phyloP scores from a whole-genome alignment of 1,140 invertebrate genomes.

The Kradibia gibbosae region DNA sequence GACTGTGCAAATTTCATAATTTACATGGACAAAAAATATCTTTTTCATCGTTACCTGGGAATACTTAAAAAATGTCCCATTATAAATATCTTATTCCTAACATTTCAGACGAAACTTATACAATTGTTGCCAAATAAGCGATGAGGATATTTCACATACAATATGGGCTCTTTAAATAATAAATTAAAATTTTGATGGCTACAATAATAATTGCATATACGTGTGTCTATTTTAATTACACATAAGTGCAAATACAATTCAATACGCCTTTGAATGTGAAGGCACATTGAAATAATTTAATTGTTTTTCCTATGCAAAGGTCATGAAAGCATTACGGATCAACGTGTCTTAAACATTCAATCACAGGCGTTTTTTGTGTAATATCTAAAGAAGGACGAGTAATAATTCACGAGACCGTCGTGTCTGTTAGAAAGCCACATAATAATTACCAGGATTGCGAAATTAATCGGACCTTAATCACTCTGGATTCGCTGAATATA shows the following conservation, averaged over 20 bases:
- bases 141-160: neutral
- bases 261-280: neutral
- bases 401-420: conserved; percentile 9
- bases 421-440: neutral
- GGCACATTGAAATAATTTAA: neutral
- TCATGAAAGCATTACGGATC: neutral
- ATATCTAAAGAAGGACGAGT: neutral
- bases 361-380: neutral
- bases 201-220: neutral
- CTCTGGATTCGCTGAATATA: neutral
- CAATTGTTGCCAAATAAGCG: neutral
- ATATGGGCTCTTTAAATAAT: neutral
- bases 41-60: neutral
- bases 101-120: neutral
- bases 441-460: conserved; percentile 33
- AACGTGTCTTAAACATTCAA: neutral
- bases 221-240: neutral
- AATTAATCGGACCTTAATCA: conserved; percentile 38
- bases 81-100: neutral
- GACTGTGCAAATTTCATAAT: neutral
- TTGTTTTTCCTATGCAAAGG: neutral
- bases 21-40: neutral
- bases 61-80: neutral
- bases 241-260: neutral
- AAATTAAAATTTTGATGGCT: no score